Percentiles rank a stretch among this genome's conserved stretches.
These are phyloP conservation scores for Zenarchopterus dispar DNA, from an alignment of 2,797 vertebrate species.

Conservation along the genomic window DNA sequence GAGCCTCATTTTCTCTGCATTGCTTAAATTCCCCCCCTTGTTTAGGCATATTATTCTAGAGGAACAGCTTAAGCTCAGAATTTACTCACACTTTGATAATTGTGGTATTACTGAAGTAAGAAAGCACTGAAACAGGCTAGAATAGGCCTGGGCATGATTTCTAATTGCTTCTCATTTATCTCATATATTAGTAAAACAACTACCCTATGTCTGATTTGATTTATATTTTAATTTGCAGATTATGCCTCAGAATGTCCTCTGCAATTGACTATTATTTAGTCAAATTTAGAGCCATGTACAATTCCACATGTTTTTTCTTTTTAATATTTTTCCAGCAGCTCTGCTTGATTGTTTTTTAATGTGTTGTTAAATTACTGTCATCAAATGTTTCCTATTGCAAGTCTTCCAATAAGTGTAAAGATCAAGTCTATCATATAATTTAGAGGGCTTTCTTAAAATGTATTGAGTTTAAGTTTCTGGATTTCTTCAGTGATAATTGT, in stretches of 20 bases:
- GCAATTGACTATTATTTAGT: constrained; percentile 3
- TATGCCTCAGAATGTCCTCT: neutral
- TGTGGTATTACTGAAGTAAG: constrained; percentile 17
- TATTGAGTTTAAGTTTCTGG: too few relatives aligned
- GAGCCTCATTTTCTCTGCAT: constrained; percentile 62
- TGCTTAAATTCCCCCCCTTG: constrained; percentile 57
- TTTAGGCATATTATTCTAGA: constrained; percentile 39
- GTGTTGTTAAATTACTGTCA: neutral
- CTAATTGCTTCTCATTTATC: constrained; percentile 16
- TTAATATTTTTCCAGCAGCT: neutral
- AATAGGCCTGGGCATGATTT: constrained; percentile 12
- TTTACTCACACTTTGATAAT: constrained; percentile 61
- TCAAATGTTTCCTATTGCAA: too few relatives aligned
- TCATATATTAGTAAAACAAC: constrained; percentile 8
- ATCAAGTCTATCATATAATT: too few relatives aligned
- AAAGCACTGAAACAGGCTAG: constrained; percentile 11
- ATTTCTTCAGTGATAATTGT: neutral
- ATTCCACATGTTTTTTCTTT: neutral
- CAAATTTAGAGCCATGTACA: constrained; percentile 9
- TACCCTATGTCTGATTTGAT: neutral
- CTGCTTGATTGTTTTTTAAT: neutral
- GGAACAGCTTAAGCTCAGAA: constrained; percentile 56
- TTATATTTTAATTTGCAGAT: constrained; percentile 17
- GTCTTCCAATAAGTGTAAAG: too few relatives aligned
- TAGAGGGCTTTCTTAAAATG: too few relatives aligned